Evolutionary conservation across 2,888 invertebrate species (phyloP).

Genomic region (Mythimna pallens): DNA sequence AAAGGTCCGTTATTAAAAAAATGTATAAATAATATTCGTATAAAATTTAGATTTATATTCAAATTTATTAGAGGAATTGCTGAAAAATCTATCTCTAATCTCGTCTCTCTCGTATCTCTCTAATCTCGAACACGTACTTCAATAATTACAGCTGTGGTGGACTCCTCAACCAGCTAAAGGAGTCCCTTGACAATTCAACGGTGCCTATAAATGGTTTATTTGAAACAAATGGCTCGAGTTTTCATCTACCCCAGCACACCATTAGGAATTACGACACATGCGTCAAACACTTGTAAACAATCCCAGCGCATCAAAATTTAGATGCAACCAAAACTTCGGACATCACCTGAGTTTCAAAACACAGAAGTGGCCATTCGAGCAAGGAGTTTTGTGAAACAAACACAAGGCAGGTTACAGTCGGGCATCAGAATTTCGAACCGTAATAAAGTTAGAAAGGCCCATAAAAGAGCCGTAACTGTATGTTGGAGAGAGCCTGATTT

Average conservation of each 20-base stretch:
- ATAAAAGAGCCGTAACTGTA: constrained; percentile 90
- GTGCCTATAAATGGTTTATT: not conserved
- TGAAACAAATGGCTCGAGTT: not conserved
- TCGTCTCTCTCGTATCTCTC: too few species aligned
- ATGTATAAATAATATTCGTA: too few species aligned
- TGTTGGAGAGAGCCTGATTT: constrained; percentile 88
- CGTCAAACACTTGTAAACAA: constrained; percentile 32
- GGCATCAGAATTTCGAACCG: constrained; percentile 86
- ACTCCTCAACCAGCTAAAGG: too few species aligned
- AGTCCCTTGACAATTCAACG: not conserved
- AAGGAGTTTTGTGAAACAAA: constrained; percentile 83
- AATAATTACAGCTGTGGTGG: too few species aligned
- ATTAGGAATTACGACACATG: constrained; percentile 40
- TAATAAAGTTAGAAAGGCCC: constrained; percentile 90
- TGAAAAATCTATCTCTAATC: too few species aligned
- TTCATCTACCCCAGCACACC: constrained; percentile 1
- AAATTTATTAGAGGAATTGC: too few species aligned
- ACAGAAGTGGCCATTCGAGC: constrained; percentile 67
- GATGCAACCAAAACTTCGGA: constrained; percentile 58
- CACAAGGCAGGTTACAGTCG: constrained; percentile 74
- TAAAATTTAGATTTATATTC: too few species aligned
- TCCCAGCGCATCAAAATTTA: constrained; percentile 31
- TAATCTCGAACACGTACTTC: too few species aligned
- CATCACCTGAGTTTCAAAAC: constrained; percentile 59
- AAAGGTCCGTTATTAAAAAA: too few species aligned